A percentile compares a stretch with the other conserved stretches of the same genome.
These are phyloP conservation scores for Epizoanthus stellaris DNA, from an alignment of 92 coral and sea anemone species.

Conservation along the genomic window DNA sequence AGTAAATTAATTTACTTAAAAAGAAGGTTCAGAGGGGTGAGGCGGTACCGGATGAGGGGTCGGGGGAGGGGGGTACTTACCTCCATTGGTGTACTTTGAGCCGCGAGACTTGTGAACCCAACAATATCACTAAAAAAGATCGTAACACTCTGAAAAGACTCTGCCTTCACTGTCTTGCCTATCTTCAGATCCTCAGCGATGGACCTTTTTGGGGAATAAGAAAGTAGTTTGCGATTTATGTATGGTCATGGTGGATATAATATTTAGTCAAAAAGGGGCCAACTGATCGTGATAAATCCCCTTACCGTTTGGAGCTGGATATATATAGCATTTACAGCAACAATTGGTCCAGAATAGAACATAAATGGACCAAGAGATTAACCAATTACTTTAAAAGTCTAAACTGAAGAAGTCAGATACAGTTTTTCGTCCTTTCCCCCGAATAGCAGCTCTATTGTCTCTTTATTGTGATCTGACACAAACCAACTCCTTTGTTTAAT, in stretches of 20 bases:
- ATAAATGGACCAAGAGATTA: too few relatives aligned
- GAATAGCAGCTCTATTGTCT: too few relatives aligned
- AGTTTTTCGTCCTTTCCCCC: too few relatives aligned
- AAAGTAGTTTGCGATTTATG: background rate
- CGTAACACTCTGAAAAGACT: slow-evolving; percentile 80
- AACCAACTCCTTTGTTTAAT: too few relatives aligned
- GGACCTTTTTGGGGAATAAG: slow-evolving; percentile 47
- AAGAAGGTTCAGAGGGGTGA: background rate
- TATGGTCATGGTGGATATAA: background rate
- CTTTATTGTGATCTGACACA: too few relatives aligned
- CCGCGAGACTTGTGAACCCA: slow-evolving; percentile 85
- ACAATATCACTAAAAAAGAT: slow-evolving; percentile 91
- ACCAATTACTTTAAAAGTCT: too few relatives aligned
- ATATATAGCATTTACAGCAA: too few relatives aligned
- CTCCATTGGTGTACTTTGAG: slow-evolving; percentile 82
- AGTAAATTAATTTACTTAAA: too few relatives aligned
- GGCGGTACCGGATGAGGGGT: background rate
- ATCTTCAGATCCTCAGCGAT: slow-evolving; percentile 85
- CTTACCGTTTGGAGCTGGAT: too few relatives aligned
- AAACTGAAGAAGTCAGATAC: too few relatives aligned
- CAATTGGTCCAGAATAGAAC: too few relatives aligned
- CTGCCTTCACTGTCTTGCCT: slow-evolving; percentile 78
- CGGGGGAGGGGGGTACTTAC: slow-evolving; percentile 20
- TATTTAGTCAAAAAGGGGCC: background rate
- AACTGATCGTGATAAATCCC: too few relatives aligned